Evolutionary conservation across 2,888 invertebrate species (phyloP).

Genomic region (Erynnis tages): DNA sequence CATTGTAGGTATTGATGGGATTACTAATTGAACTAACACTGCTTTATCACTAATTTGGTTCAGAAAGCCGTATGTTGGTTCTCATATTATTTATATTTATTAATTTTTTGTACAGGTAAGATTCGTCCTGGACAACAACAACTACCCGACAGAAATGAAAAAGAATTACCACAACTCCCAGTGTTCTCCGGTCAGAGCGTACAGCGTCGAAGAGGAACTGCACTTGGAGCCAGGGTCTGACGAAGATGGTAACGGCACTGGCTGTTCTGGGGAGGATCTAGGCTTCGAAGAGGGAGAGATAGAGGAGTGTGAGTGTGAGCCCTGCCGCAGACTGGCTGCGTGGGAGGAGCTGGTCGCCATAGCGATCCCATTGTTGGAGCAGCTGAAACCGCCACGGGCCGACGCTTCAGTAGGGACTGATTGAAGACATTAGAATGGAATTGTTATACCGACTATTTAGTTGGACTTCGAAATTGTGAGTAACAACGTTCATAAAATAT

Average conservation of each 20-base stretch:
- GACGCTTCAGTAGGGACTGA: slow-evolving; percentile 72
- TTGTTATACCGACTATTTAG: too few relatives aligned
- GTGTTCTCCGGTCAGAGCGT: slow-evolving; percentile 38
- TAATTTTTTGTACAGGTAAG: too few relatives aligned
- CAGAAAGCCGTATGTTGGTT: too few relatives aligned
- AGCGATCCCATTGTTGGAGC: slow-evolving; percentile 87
- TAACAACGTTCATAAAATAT: too few relatives aligned
- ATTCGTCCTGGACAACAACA: slow-evolving; percentile 56
- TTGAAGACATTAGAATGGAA: too few relatives aligned
- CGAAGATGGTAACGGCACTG: slow-evolving; percentile 43
- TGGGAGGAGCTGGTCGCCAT: slow-evolving; percentile 90
- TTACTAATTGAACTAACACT: too few relatives aligned
- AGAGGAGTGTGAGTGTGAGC: slow-evolving; percentile 59
- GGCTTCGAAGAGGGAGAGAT: slow-evolving; percentile 70
- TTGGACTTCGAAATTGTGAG: too few relatives aligned
- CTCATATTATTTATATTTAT: too few relatives aligned
- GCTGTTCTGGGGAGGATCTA: slow-evolving; percentile 59
- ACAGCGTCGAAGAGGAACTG: slow-evolving; percentile 50
- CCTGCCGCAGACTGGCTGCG: slow-evolving; percentile 65
- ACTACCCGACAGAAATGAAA: slow-evolving; percentile 38
- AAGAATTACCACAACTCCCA: slow-evolving; percentile 26
- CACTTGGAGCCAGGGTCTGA: slow-evolving; percentile 39
- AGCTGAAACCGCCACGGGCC: slow-evolving; percentile 70
- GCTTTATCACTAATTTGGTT: too few relatives aligned
- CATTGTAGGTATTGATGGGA: too few relatives aligned